Conservation (phyloP, 2,888 invertebrate species). For the Panorpa germanica region DNA sequence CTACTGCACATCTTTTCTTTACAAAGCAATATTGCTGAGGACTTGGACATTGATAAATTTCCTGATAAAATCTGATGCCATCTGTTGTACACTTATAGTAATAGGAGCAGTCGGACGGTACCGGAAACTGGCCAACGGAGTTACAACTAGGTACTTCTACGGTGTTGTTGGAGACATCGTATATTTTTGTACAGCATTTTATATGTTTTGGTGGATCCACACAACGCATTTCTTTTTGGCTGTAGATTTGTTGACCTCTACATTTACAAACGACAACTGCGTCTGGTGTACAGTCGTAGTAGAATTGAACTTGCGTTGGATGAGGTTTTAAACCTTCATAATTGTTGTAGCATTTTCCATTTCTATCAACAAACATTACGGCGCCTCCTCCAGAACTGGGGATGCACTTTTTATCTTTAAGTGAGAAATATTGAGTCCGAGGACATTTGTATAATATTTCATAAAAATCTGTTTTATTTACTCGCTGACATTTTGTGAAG, state of each 20-base stretch:
- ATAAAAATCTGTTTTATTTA: constrained; percentile 10
- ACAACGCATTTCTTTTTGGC: constrained; percentile 14
- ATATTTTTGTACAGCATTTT: constrained; percentile 12
- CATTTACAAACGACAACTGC: constrained; percentile 24
- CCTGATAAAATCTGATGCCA: constrained; percentile 15
- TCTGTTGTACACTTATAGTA: constrained; percentile 20
- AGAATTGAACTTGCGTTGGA: constrained; percentile 22
- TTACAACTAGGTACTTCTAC: constrained; percentile 14
- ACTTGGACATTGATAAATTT: constrained; percentile 19
- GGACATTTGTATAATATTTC: constrained; percentile 10
- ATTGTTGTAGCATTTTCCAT: constrained; percentile 19
- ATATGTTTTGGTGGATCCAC: neutral
- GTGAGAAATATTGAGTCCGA: constrained; percentile 10
- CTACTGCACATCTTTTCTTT: constrained; percentile 18
- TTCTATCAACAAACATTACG: constrained; percentile 11
- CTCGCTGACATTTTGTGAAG: constrained; percentile 10
- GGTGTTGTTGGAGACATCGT: constrained; percentile 14
- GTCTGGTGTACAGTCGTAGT: constrained; percentile 24
- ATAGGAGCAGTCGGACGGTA: constrained; percentile 19
- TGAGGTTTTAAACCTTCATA: constrained; percentile 21
- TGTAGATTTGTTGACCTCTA: constrained; percentile 18
- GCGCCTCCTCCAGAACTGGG: constrained; percentile 16
- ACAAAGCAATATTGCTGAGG: constrained; percentile 18
- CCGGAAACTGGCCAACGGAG: constrained; percentile 20
- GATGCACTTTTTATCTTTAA: constrained; percentile 8